These are phyloP conservation scores for Acipenser ruthenus DNA, from an alignment of 2,797 vertebrate species.

Conservation along the genomic window DNA sequence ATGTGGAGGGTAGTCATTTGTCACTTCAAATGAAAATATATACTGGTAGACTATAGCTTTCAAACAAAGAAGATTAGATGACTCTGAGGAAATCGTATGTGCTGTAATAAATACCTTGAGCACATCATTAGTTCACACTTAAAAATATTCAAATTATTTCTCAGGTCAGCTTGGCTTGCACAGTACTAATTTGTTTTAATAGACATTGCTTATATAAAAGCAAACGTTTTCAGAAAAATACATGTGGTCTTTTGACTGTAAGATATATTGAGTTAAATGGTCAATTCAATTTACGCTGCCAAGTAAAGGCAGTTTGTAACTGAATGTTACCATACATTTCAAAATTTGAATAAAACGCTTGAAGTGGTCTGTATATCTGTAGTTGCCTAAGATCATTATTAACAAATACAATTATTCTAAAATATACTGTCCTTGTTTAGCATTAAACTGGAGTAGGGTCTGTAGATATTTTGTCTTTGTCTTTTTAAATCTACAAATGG, in stretches of 20 bases:
- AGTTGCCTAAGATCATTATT: not conserved
- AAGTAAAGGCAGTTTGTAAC: not conserved
- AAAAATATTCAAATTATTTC: not conserved
- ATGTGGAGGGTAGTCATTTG: too few relatives aligned
- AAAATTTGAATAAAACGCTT: not conserved
- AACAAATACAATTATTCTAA: too few relatives aligned
- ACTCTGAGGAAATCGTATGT: too few relatives aligned
- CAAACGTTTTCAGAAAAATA: not conserved
- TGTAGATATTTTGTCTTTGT: too few relatives aligned
- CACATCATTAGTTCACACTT: too few relatives aligned
- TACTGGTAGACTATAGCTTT: too few relatives aligned
- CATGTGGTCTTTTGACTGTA: not conserved
- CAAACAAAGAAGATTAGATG: too few relatives aligned
- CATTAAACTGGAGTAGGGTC: too few relatives aligned
- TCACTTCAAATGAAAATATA: too few relatives aligned
- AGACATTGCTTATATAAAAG: not conserved
- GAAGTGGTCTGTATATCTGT: not conserved
- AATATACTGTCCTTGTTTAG: too few relatives aligned
- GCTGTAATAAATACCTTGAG: too few relatives aligned
- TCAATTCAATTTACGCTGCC: not conserved
- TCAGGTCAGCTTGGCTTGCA: not conserved
- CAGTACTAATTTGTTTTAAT: constrained; percentile 1
- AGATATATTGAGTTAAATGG: constrained; percentile 3
- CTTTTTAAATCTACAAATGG: too few relatives aligned
- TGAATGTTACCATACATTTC: not conserved